Evolutionary conservation across 2,113 vertebrate species (phyloP).

Genomic region (Xyliphius kryptos): DNA sequence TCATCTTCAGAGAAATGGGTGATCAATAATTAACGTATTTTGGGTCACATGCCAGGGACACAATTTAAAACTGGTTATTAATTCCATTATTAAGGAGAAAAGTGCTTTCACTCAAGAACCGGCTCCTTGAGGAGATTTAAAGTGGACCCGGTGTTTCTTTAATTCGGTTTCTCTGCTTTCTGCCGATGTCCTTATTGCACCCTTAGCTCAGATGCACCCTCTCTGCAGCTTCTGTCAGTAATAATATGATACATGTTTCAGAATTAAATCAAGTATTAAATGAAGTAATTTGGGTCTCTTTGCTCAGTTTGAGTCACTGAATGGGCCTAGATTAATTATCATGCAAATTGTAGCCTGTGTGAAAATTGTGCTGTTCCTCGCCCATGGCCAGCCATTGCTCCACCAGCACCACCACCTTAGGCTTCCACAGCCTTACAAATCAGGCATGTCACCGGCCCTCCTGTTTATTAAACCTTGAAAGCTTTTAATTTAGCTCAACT

Average conservation of each 20-base stretch:
- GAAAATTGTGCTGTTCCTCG: constrained; percentile 52
- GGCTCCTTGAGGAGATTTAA: constrained; percentile 23
- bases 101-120: constrained; percentile 24
- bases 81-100: constrained; percentile 45
- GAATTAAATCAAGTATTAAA: constrained; percentile 61
- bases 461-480: constrained; percentile 28
- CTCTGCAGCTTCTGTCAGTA: constrained; percentile 45
- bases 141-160: constrained; percentile 20
- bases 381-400: constrained; percentile 27
- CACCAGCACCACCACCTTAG: constrained; percentile 5
- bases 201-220: constrained; percentile 34
- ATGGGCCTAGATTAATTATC: constrained; percentile 54
- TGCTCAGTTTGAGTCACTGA: constrained; percentile 57
- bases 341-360: constrained; percentile 49
- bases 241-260: constrained; percentile 59
- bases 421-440: constrained; percentile 25
- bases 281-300: constrained; percentile 58
- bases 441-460: constrained; percentile 19
- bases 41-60: constrained; percentile 46
- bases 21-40: constrained; percentile 62
- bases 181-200: constrained; percentile 36
- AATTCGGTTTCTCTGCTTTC: constrained; percentile 30
- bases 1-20: constrained; percentile 49
- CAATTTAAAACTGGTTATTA: constrained; percentile 56
- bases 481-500: constrained; percentile 11